Percentiles rank a stretch among this genome's conserved stretches.
These are phyloP conservation scores for Nyctereutes procyonoides DNA, from an alignment of 2,113 vertebrate genomes.

Conservation along the genomic window DNA sequence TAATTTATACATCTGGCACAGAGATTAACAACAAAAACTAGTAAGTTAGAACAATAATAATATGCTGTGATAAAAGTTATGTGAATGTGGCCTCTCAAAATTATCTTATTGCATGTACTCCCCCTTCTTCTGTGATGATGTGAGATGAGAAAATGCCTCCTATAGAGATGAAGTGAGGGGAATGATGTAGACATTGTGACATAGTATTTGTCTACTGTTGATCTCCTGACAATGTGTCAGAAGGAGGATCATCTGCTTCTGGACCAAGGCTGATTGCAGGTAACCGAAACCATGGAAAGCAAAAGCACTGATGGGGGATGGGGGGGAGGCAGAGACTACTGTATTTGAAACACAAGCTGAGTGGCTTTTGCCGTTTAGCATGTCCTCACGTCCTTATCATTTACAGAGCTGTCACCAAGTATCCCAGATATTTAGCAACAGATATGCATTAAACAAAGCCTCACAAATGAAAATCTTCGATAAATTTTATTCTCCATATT, in stretches of 20 bases:
- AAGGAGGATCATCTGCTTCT: background rate
- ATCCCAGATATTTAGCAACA: conserved; percentile 1
- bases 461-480: conserved; percentile 39
- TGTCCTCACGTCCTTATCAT: background rate
- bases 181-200: background rate
- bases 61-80: background rate
- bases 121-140: background rate
- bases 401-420: background rate
- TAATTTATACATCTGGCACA: background rate
- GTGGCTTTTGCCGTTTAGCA: background rate
- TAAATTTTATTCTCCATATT: conserved; percentile 81
- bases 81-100: background rate
- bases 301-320: background rate
- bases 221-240: background rate
- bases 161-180: background rate
- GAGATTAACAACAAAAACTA: background rate
- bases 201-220: background rate
- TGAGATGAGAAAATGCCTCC: background rate
- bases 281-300: background rate
- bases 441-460: conserved; percentile 33
- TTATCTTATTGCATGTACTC: background rate
- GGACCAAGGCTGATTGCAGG: background rate
- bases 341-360: background rate
- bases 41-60: background rate
- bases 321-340: background rate